phyloP scores from a whole-genome alignment of 2,113 vertebrate genomes.

The Podilymbus podiceps region DNA sequence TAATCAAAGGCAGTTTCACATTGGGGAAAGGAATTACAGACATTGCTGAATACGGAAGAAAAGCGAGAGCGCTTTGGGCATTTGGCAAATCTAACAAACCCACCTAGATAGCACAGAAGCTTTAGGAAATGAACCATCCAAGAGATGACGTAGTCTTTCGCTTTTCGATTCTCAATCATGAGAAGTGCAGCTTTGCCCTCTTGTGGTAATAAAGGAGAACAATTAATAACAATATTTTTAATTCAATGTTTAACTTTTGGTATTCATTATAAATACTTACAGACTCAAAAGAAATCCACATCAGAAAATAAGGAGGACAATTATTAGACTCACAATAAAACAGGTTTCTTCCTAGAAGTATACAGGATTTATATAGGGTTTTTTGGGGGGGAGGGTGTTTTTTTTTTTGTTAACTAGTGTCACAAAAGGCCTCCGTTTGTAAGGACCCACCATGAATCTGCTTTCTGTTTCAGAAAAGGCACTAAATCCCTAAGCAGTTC shows the following conservation, averaged over 20 bases:
- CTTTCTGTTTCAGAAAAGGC: slow-evolving; percentile 53
- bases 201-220: neutral
- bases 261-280: slow-evolving; percentile 10
- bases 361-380: slow-evolving; percentile 6
- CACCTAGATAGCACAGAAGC: neutral
- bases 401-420: neutral
- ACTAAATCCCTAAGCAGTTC: slow-evolving; percentile 49
- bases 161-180: neutral
- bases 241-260: neutral
- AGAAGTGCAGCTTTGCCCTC: neutral
- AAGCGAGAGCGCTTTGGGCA: neutral
- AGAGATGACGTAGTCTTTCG: neutral
- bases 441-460: neutral
- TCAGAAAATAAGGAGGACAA: slow-evolving; percentile 23
- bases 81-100: neutral
- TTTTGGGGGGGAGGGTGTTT: neutral
- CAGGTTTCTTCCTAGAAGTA: neutral
- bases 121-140: neutral
- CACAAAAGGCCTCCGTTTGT: neutral
- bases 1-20: neutral
- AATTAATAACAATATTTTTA: neutral
- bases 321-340: neutral
- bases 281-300: slow-evolving; percentile 5
- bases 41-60: neutral
- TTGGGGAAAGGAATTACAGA: neutral